Evolutionary conservation across 2,113 vertebrate species (phyloP).

Genomic region (Catharus bicknelli): DNA sequence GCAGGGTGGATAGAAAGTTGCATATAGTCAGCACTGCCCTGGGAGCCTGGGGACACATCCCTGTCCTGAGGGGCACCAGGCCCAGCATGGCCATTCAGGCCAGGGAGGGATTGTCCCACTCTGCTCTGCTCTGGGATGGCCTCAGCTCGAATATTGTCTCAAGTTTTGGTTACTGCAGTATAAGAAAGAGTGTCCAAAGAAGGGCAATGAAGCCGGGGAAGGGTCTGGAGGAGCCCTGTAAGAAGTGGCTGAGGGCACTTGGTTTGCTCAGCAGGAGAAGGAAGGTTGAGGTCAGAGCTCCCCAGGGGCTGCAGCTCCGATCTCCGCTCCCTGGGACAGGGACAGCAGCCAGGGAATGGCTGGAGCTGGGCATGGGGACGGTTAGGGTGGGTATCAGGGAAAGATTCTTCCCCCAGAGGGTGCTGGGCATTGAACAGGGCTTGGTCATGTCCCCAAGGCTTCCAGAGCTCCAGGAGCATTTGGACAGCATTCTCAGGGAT

Average conservation of each 20-base stretch:
- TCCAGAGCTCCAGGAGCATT: background rate
- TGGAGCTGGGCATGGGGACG: background rate
- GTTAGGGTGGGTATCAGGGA: fast-evolving
- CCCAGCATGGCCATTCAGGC: background rate
- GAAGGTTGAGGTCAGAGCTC: background rate
- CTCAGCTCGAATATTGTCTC: background rate
- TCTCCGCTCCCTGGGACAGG: background rate
- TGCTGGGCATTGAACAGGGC: background rate
- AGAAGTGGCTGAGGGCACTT: background rate
- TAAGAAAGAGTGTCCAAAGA: background rate
- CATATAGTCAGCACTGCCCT: background rate
- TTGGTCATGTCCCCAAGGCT: background rate
- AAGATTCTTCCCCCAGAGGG: background rate
- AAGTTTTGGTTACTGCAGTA: background rate
- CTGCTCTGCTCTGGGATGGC: background rate
- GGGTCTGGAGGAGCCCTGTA: background rate
- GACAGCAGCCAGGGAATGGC: background rate
- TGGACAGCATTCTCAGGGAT: background rate
- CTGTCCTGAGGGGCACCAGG: background rate
- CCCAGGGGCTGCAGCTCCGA: background rate
- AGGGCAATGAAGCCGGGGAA: background rate
- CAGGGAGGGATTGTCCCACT: background rate
- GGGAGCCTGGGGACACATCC: background rate
- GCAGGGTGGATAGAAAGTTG: too few species aligned
- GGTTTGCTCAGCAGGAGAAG: background rate